Percentiles rank a stretch among this genome's conserved stretches.
These are phyloP conservation scores for Paracyclopina nana DNA, from an alignment of 1,140 invertebrate genomes.

Conservation along the genomic window DNA sequence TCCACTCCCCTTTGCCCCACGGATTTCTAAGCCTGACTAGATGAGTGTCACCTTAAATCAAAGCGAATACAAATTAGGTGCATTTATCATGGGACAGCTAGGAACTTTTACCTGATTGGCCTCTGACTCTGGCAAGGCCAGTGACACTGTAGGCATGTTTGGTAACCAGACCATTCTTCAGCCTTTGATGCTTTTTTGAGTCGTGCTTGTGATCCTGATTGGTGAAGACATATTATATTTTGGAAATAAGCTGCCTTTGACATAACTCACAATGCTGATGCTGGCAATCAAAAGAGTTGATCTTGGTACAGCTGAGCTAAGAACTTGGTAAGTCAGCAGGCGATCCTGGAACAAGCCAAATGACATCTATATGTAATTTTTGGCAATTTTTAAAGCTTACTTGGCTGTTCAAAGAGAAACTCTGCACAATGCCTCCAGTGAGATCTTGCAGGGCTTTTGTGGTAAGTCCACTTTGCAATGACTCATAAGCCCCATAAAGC, in stretches of 20 bases:
- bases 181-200: slow-evolving; percentile 23
- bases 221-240: neutral
- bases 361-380: too few species aligned
- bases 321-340: slow-evolving; percentile 44
- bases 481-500: slow-evolving; percentile 50
- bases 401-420: slow-evolving; percentile 40
- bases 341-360: too few species aligned
- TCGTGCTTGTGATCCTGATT: slow-evolving; percentile 15
- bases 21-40: slow-evolving; percentile 39
- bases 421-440: slow-evolving; percentile 54
- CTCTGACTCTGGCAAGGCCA: slow-evolving; percentile 43
- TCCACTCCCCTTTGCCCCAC: slow-evolving; percentile 44
- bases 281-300: slow-evolving; percentile 45
- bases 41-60: slow-evolving; percentile 27
- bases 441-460: slow-evolving; percentile 51
- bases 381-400: too few species aligned
- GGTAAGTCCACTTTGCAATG: slow-evolving; percentile 36
- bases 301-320: slow-evolving; percentile 46
- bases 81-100: slow-evolving; percentile 1
- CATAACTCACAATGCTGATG: slow-evolving; percentile 33
- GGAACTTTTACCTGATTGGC: slow-evolving; percentile 25
- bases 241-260: neutral
- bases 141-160: slow-evolving; percentile 51
- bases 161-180: slow-evolving; percentile 40
- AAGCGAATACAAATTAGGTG: neutral